phyloP scores from a whole-genome alignment of 2,113 vertebrate species.

The Spizaetus ornatus region DNA sequence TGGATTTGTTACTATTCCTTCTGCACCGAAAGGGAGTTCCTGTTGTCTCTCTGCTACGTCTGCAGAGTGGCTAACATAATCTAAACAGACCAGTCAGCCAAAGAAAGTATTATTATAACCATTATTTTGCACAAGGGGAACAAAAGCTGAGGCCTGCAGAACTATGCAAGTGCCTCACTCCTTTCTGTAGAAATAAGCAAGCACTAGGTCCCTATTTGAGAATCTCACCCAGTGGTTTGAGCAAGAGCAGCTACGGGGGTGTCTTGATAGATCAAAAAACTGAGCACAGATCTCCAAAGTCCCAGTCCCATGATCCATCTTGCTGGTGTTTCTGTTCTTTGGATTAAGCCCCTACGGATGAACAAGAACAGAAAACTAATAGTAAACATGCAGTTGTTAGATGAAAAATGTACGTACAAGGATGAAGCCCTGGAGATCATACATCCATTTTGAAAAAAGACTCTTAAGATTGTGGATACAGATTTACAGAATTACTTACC shows the following conservation, averaged over 20 bases:
- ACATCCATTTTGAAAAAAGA: not conserved
- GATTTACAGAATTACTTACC: not conserved
- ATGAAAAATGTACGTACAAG: rapidly evolving
- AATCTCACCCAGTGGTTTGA: not conserved
- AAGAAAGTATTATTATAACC: not conserved
- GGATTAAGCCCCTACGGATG: not conserved
- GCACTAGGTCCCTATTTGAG: not conserved
- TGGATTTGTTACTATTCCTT: not conserved
- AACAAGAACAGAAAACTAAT: not conserved
- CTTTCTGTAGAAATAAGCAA: not conserved
- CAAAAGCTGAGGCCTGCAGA: not conserved
- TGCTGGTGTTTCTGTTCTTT: not conserved
- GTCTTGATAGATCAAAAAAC: not conserved
- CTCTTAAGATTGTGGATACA: not conserved
- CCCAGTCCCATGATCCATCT: not conserved
- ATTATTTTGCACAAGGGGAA: not conserved
- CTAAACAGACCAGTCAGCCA: not conserved
- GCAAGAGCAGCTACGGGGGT: not conserved
- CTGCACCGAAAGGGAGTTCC: not conserved
- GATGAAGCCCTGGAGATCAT: not conserved
- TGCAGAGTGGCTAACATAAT: not conserved
- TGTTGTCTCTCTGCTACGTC: not conserved
- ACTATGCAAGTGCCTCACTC: not conserved
- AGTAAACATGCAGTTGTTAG: not conserved
- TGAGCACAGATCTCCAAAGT: not conserved